Conservation (phyloP, 2,888 invertebrate genomes). For the Epirrita christyi region DNA sequence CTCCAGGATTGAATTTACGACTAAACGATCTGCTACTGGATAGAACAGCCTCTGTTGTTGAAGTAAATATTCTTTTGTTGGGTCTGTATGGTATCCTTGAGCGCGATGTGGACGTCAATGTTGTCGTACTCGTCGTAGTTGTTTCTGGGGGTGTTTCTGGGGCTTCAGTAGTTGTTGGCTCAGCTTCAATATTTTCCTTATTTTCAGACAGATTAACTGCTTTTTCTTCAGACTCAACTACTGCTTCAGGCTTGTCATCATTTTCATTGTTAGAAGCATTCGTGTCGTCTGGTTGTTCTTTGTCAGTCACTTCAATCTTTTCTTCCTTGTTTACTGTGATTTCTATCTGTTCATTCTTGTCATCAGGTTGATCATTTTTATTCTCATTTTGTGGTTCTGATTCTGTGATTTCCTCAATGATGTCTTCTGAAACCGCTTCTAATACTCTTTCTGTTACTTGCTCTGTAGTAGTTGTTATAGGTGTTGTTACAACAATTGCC, state of each 20-base stretch:
- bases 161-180: constrained; percentile 44
- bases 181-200: constrained; percentile 39
- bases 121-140: constrained; percentile 61
- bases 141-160: constrained; percentile 50
- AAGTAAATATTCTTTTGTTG: constrained; percentile 67
- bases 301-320: constrained; percentile 4
- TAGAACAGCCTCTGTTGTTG: constrained; percentile 70
- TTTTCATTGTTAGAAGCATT: constrained; percentile 20
- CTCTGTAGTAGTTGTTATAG: constrained; percentile 32
- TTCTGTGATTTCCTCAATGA: constrained; percentile 16
- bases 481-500: constrained; percentile 19
- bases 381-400: constrained; percentile 17
- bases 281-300: constrained; percentile 1
- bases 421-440: constrained; percentile 36
- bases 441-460: constrained; percentile 30
- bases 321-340: constrained; percentile 20
- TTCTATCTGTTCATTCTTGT: constrained; percentile 19
- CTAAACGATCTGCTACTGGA: constrained; percentile 75
- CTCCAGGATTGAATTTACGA: constrained; percentile 77
- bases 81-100: constrained; percentile 73
- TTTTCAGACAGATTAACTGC: constrained; percentile 56
- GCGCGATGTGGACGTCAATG: constrained; percentile 52
- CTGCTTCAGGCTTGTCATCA: constrained; percentile 49
- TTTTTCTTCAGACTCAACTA: constrained; percentile 54
- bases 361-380: constrained; percentile 5